Evolutionary conservation across 2,113 vertebrate species (phyloP), one percentile per base, ranked within the genome.

Genomic region (Camelus bactrianus): DNA sequence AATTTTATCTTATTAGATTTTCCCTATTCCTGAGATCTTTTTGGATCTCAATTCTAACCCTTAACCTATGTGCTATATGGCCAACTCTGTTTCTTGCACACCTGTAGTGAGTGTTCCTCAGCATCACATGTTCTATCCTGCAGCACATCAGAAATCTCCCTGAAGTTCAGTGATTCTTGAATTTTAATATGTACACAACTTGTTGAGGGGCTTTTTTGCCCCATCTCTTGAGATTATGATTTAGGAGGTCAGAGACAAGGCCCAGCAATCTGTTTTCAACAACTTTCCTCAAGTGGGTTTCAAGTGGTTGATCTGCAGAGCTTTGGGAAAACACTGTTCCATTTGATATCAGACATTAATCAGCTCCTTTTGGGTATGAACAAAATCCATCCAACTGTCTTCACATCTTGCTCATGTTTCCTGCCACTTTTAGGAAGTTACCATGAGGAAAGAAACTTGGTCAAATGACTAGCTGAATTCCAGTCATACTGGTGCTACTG

Each of bases 401-500:
- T 87, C n/a, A 79, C 35, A 30, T 50, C 42, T 52, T 65, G 20
- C 56, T 64, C 69, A 56, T 54, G 17, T 75, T 93, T 94, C 92
- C 38, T 72, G 60, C 24, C 82, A 93, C 50, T 89, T 81, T 89
- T 17, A 69, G 42, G 58, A 96, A 95, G 46, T 52, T 87, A 89
- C 5, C 56, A n/a, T 15, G 38, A 88, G 82, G 82, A 64, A 89
- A 85, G 28, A 52, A 94, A 72, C 28, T 75, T 52, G 30, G 56
- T 69, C 73, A 88, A 58, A 64, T 4, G 42, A 79, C 38, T n/a
- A 80, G 42, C 35, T 72, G n/a, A 89, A 81, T 54, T 62, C 32
- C 24, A 76, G 32, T 84, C 58, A 35, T 38, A 81, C 16, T 24
- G 20, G 38, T 52, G 38, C 30, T 64, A 56, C 64, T 28, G 1